Base-by-base conservation (phyloP, 2,797 vertebrate species). In the Carduelis carduelis region DNA sequence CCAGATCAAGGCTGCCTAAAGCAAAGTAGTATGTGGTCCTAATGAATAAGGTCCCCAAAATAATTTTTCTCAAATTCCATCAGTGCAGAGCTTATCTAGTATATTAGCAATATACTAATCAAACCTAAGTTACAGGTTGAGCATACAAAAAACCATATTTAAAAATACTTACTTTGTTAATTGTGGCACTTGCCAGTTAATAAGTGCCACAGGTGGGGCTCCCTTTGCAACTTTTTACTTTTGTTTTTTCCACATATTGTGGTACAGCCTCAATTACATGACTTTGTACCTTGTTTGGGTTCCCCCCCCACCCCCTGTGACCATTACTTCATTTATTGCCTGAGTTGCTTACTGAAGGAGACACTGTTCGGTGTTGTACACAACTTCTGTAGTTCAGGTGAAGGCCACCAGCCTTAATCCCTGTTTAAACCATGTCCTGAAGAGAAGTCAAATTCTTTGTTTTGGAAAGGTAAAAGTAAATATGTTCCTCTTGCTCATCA, bases 261-360 rank as follows among this genome's bases (percentile, higher is more conserved):
- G 15, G 20, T 41, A 26, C 15, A 12, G 46, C 30, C 27, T 83
- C 43, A 13, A 14, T 78, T 89, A 65, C 9, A 4, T 34, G 32
- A 24, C 27, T 46, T 9, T n/a, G 2, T 44, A 26, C 3, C 23
- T 30, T 35, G 11, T 47, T 72, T 53, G 6, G 50, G 4, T 0
- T 0, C 3, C 44, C 34, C 68, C 22, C 0, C 1, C 8, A 7
- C 19, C 5, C 8, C 72, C 52, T n/a, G 20, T 83, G 34, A 27
- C 50, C 8, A 11, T 49, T 56, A 23, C 20, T 41, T 89, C 24
- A 12, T 69, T 66, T 63, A 23, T 84, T 74, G 12, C 46, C 61
- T 5, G 5, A 82, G 35, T 21, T 68, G 34, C n/a, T 77, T 52
- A 2, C 47, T 44, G 63, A 41, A 79, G 27, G 50, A 64, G 63